A percentile compares a stretch with the other conserved stretches of the same genome.
These are phyloP conservation scores for Apis dorsata DNA, from an alignment of 1,140 invertebrate genomes.

Conservation along the genomic window DNA sequence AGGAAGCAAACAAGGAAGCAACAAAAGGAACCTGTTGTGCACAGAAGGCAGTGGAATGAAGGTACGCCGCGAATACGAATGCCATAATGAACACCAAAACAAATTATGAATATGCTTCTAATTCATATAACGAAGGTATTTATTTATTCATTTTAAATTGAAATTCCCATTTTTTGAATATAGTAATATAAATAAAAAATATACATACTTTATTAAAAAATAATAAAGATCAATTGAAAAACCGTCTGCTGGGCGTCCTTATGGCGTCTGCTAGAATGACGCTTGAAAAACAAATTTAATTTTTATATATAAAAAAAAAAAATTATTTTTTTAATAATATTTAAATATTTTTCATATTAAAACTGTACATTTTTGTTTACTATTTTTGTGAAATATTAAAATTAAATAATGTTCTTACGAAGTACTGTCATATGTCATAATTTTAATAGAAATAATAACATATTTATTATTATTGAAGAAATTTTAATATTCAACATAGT, in stretches of 20 bases:
- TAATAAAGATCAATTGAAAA: conserved; percentile 65
- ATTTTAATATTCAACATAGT: neutral
- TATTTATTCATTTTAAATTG: neutral
- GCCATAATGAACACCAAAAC: conserved; percentile 63
- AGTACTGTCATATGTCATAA: conserved; percentile 6
- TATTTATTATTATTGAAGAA: conserved; percentile 22
- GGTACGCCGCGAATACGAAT: conserved; percentile 53
- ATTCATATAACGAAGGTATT: conserved; percentile 56
- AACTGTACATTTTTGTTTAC: neutral
- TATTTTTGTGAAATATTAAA: conserved; percentile 4
- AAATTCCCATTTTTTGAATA: neutral
- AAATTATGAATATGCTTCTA: conserved; percentile 56
- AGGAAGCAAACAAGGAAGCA: conserved; percentile 54
- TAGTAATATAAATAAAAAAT: conserved; percentile 10
- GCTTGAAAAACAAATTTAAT: conserved; percentile 55
- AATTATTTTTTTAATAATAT: conserved; percentile 1
- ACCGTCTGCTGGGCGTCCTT: conserved; percentile 78
- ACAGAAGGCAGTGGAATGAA: conserved; percentile 52
- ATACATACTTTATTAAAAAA: conserved; percentile 13
- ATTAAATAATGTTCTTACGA: conserved; percentile 4
- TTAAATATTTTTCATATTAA: neutral
- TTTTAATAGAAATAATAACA: conserved; percentile 5
- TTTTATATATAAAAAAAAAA: neutral
- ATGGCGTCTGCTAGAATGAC: conserved; percentile 79
- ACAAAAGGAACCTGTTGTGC: conserved; percentile 64